Evolutionary conservation across 1,140 invertebrate species (phyloP), one percentile per base, ranked within the genome.

Genomic region (Drosophila tani): DNA sequence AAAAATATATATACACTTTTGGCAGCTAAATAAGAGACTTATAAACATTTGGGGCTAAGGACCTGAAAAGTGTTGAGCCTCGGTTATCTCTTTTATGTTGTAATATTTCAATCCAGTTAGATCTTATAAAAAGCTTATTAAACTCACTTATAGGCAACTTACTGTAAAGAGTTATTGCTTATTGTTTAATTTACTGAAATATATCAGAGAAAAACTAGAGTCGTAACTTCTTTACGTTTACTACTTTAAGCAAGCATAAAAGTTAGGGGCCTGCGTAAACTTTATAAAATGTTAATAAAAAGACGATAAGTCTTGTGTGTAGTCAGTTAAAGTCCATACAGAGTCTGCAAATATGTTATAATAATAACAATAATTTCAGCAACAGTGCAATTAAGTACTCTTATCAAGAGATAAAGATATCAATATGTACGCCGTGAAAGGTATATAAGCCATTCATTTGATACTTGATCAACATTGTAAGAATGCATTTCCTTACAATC

Each of bases 401-500:
- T 45, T 45, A 47, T 65, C 24, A 8, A 15, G 1, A 32, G 27
- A 32, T 38, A 55, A 38, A 38, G 3, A 14, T 55, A 55, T 15
- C 12, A 32, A 58, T 12, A 8, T 29, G 5, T 21, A 47, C 14
- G 8, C 27, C 2, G 2, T 7, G 6, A 12, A 12, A 24, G 12
- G n/a, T 50, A 69, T 69, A 68, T 38, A 69, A 69, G 12, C 19
- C 15, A 3, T 17, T 27, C 12, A 12, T 17, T 50, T 45, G 0
- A 19, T 5, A 21, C 12, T 60, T 24, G 1, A 9, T 15, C 14
- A 53, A 15, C 64, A 69, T 38, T 68, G 38, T 17, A 0, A 12
- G 38, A 45, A 11, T 81, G 29, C 15, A 43, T 51, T 38, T 2
- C 24, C 19, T 49, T 11, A 5, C 5, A 15, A 12, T 32, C 24